A percentile compares a stretch with the other conserved stretches of the same genome.
phyloP scores from a whole-genome alignment of 2,113 vertebrate species.

The Grus americana region DNA sequence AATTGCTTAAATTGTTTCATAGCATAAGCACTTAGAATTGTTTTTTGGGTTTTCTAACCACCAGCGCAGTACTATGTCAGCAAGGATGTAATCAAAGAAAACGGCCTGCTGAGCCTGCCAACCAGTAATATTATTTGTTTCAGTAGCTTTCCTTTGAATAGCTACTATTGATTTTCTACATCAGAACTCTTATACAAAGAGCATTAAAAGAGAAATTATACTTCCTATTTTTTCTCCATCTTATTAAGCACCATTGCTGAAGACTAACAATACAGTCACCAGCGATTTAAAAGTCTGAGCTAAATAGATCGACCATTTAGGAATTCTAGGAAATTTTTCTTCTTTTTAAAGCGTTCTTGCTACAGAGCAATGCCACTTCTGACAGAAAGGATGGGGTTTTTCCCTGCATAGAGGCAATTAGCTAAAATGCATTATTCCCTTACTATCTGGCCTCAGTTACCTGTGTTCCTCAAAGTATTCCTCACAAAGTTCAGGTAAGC shows the following conservation, averaged over 20 bases:
- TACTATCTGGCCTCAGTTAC: neutral
- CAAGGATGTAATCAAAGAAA: conserved; percentile 26
- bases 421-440: conserved; percentile 10
- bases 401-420: neutral
- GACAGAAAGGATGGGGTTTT: neutral
- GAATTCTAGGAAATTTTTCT: neutral
- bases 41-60: neutral
- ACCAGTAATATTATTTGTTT: conserved; percentile 57
- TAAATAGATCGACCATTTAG: neutral
- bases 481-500: neutral
- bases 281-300: neutral
- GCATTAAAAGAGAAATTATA: conserved; percentile 53
- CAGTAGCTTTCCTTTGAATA: conserved; percentile 38
- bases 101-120: conserved; percentile 12
- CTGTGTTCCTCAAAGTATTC: neutral
- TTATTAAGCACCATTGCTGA: conserved; percentile 7
- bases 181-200: conserved; percentile 35
- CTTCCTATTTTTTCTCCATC: conserved; percentile 16
- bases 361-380: neutral
- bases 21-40: neutral
- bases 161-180: conserved; percentile 60
- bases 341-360: neutral
- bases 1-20: neutral
- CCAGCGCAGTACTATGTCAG: neutral
- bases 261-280: neutral